phyloP scores from a whole-genome alignment of 2,888 invertebrate genomes.

The Pandemis heparana region DNA sequence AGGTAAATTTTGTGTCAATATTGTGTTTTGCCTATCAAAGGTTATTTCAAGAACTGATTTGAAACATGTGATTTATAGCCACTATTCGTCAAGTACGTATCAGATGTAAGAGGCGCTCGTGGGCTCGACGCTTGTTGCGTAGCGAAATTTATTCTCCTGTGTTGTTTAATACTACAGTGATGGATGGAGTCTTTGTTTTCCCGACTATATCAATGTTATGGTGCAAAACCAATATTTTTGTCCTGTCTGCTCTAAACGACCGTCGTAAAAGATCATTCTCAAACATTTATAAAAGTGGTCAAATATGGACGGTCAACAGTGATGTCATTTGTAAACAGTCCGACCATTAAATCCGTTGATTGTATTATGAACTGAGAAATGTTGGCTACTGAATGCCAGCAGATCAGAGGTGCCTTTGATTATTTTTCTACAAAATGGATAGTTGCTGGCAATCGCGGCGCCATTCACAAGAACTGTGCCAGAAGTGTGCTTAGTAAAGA shows the following conservation, averaged over 20 bases:
- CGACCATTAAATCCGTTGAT: conserved; percentile 22
- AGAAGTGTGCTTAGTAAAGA: conserved; percentile 24
- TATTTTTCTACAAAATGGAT: conserved; percentile 6
- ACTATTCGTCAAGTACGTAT: not conserved
- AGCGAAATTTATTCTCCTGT: not conserved
- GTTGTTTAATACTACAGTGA: not conserved
- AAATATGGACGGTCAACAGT: conserved; percentile 52
- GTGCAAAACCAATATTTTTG: conserved; percentile 30
- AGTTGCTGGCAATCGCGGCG: not conserved
- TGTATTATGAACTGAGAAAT: conserved; percentile 17
- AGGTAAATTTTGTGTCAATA: too few species aligned
- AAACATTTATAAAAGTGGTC: conserved; percentile 48
- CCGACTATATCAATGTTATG: conserved; percentile 6
- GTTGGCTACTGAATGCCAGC: conserved; percentile 6
- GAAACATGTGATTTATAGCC: not conserved
- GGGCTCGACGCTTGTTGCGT: conserved; percentile 1
- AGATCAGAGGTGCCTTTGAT: not conserved
- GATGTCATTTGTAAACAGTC: conserved; percentile 47
- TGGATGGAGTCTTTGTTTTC: conserved; percentile 22
- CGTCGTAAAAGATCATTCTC: conserved; percentile 20
- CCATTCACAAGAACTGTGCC: conserved; percentile 28
- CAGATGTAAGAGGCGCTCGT: conserved; percentile 3
- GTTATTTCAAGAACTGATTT: too few species aligned
- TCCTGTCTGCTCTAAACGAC: conserved; percentile 30
- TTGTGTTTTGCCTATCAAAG: too few species aligned